These are phyloP conservation scores for Megaceryle maxima DNA, from an alignment of 2,113 vertebrate genomes.

Conservation along the genomic window DNA sequence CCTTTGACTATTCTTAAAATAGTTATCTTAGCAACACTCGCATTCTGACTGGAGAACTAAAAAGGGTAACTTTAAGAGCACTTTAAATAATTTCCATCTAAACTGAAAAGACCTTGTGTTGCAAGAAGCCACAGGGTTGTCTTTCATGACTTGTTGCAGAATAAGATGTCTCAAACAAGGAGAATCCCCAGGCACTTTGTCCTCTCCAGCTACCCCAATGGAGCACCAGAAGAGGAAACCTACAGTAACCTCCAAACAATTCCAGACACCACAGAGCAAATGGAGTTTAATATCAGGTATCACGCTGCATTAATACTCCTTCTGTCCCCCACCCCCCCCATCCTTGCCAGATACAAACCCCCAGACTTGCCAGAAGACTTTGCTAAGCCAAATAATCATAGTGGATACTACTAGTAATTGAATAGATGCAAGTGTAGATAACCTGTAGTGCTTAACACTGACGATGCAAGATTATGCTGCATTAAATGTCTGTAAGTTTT, in stretches of 20 bases:
- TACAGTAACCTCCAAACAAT: conserved; percentile 1
- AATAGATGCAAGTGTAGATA: conserved; percentile 28
- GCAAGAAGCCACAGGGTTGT: not conserved
- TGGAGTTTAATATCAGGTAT: conserved; percentile 68
- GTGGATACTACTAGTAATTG: not conserved
- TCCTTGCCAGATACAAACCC: not conserved
- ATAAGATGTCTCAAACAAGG: conserved; percentile 64
- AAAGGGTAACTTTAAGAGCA: not conserved
- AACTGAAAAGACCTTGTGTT: not conserved
- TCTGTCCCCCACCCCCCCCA: not conserved
- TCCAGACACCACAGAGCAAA: conserved; percentile 38
- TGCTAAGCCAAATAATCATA: conserved; percentile 8
- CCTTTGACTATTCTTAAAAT: conserved; percentile 16
- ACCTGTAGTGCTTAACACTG: not conserved
- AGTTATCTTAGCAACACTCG: not conserved
- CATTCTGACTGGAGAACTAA: not conserved
- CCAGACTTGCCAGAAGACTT: not conserved
- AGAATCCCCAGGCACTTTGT: conserved; percentile 8
- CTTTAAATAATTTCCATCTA: not conserved
- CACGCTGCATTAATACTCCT: not conserved
- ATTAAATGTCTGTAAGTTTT: not conserved
- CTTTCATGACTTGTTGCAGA: conserved; percentile 4
- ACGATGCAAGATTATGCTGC: not conserved
- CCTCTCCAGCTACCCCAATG: conserved; percentile 29
- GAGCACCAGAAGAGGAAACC: conserved; percentile 16